Evolutionary conservation across 2,888 invertebrate species (phyloP).

Genomic region (Apamea anceps): DNA sequence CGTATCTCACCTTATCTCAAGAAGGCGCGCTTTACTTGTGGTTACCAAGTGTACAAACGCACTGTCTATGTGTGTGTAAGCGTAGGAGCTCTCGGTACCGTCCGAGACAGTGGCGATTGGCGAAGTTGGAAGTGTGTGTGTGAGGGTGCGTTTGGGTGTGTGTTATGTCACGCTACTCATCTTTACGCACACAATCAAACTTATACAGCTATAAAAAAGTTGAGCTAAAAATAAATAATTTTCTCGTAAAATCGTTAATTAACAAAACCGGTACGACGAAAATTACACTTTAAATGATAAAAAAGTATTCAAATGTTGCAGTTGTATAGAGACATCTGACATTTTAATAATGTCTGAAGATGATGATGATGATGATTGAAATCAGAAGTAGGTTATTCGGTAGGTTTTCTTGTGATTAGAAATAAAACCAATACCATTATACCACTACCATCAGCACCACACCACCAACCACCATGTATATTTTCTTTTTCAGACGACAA

Average conservation of each 20-base stretch:
- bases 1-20: no score
- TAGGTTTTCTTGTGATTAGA: neutral
- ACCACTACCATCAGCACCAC: no score
- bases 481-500: no score
- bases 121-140: neutral
- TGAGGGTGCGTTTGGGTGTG: no score
- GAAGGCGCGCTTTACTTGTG: neutral
- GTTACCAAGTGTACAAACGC: neutral
- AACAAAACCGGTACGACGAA: neutral
- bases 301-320: constrained; percentile 2
- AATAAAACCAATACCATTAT: neutral
- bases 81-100: no score
- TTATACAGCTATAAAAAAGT: no score
- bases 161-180: no score
- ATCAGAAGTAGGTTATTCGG: neutral
- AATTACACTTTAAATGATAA: neutral
- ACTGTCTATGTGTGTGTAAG: no score
- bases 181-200: no score
- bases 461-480: no score
- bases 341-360: constrained; percentile 11
- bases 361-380: neutral
- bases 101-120: neutral
- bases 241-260: neutral
- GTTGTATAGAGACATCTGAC: neutral
- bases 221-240: no score